These are phyloP conservation scores for Oreochromis mossambicus DNA, from an alignment of 2,797 vertebrate species.

Conservation along the genomic window DNA sequence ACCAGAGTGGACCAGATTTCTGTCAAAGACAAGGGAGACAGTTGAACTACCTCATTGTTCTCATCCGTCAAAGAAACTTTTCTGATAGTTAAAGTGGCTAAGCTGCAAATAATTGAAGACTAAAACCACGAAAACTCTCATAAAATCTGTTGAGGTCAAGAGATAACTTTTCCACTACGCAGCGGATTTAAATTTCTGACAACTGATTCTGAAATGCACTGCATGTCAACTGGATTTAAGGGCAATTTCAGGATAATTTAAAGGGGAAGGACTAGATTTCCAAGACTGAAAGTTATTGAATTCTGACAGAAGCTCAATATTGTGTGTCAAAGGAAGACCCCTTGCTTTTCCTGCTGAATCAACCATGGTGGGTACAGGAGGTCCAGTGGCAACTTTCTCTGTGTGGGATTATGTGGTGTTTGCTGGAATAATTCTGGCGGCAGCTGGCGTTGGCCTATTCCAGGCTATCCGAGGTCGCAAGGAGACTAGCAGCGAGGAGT, in stretches of 20 bases:
- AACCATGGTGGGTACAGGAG: conserved; percentile 71
- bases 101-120: background rate
- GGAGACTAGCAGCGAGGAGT: conserved; percentile 69
- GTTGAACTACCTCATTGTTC: background rate
- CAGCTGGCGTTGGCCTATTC: conserved; percentile 76
- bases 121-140: background rate
- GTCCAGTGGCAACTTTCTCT: conserved; percentile 71
- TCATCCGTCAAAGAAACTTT: background rate
- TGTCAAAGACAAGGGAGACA: background rate
- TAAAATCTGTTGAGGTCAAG: background rate
- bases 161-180: background rate
- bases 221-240: background rate
- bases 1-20: background rate
- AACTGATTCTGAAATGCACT: background rate
- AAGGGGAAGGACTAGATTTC: background rate
- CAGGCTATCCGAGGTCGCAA: conserved; percentile 74
- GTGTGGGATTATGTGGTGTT: conserved; percentile 86
- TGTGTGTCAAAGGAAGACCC: background rate
- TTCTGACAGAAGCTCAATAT: background rate
- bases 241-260: background rate
- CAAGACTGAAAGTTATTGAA: background rate
- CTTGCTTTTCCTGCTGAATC: background rate
- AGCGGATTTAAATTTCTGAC: background rate
- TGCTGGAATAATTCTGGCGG: conserved; percentile 60
- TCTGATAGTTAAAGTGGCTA: background rate